Evolutionary conservation across 2,888 invertebrate genomes (phyloP), one percentile per base, ranked within the genome.

Genomic region (Eupithecia insigniata): DNA sequence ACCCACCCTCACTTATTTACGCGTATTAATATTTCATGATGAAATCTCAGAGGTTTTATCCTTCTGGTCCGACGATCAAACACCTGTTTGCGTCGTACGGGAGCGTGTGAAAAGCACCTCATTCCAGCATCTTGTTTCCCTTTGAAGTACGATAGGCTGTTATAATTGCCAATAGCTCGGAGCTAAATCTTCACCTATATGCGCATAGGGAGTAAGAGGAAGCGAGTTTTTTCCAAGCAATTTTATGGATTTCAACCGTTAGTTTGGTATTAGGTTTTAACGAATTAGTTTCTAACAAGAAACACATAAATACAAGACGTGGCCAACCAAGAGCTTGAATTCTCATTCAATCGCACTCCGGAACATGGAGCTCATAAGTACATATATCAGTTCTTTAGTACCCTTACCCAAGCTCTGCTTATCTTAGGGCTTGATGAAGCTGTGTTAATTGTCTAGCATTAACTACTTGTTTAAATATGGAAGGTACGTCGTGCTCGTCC

Each of bases 91-190:
- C 80, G 73, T 79, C 77, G 76, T 78, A 78, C 76, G 76, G 74
- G 76, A 77, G 80, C 81, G 83, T 80, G 84, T 87, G 85, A 88
- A 87, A 86, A 84, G 86, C 82, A 79, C 69, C 80, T 83, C 83
- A 77, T 85, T 83, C 80, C 81, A 77, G 77, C 83, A 78, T 84
- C 85, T 82, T 83, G 78, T 80, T 83, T 84, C 84, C 84, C 91
- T 92, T 91, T 91, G 90, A 91, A 85, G 89, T 83, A 83, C 84
- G 88, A 89, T 89, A 90, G 88, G 83, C 86, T 83, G 86, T 78
- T 87, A 86, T 92, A 91, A 92, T 92, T 92, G 90, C 88, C 91
- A 91, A 92, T 92, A 92, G 92, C 92, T 89, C 77, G 80, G 79
- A 89, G 92, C 89, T 80, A 85, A 85, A 79, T 84, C 83, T 79